phyloP scores from a whole-genome alignment of 2,797 vertebrate species.

The Passerculus sandwichensis region DNA sequence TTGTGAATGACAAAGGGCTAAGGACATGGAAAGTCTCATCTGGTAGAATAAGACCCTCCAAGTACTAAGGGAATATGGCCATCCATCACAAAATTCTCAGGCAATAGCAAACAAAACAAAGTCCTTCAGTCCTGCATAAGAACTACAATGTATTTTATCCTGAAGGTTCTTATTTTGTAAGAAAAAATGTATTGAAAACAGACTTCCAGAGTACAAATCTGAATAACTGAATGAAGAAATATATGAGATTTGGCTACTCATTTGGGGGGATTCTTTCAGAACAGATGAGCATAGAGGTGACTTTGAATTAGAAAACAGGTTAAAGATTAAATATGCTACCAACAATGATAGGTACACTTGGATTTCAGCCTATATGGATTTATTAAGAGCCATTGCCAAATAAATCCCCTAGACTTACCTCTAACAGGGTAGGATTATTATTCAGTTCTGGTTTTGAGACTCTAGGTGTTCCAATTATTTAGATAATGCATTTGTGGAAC shows the following conservation, averaged over 20 bases:
- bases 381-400: neutral
- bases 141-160: neutral
- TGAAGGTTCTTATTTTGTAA: neutral
- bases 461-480: neutral
- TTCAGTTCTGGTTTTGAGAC: neutral
- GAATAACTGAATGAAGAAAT: neutral
- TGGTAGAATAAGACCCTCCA: neutral
- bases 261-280: neutral
- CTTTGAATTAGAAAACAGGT: neutral
- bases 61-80: neutral
- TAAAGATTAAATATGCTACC: slow-evolving; percentile 10
- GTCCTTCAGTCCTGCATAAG: neutral
- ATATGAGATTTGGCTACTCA: neutral
- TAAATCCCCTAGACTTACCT: neutral
- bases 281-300: neutral
- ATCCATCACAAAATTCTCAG: neutral
- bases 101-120: neutral
- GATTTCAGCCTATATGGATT: neutral
- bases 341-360: neutral
- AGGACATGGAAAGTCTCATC: neutral
- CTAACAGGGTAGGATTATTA: neutral
- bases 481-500: neutral
- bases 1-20: neutral
- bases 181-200: neutral
- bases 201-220: neutral